phyloP scores from a whole-genome alignment of 2,113 vertebrate species.

The Polypterus bichir region DNA sequence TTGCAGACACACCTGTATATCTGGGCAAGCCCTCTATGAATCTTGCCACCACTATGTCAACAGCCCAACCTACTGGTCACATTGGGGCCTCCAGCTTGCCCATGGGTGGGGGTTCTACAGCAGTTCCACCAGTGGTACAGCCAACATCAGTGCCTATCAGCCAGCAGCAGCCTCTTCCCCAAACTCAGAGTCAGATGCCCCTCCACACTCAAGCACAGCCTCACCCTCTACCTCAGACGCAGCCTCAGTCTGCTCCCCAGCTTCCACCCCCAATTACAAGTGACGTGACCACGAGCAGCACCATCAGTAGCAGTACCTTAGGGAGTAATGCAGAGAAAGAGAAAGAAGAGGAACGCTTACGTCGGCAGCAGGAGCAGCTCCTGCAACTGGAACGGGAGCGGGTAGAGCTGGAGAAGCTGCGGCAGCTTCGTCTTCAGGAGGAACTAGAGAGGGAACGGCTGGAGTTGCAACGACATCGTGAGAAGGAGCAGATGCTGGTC shows the following conservation, averaged over 20 bases:
- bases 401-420: conserved; percentile 84
- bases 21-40: conserved; percentile 62
- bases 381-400: conserved; percentile 85
- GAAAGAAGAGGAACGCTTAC: conserved; percentile 74
- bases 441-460: conserved; percentile 86
- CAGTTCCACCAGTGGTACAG: conserved; percentile 18
- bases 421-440: conserved; percentile 83
- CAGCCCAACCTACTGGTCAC: conserved; percentile 27
- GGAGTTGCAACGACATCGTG: conserved; percentile 83
- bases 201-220: conserved; percentile 35
- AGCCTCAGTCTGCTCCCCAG: conserved; percentile 24
- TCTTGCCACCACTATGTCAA: conserved; percentile 27
- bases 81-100: conserved; percentile 25
- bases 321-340: conserved; percentile 53
- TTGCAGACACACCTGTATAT: conserved; percentile 73
- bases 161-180: conserved; percentile 33
- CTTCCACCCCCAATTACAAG: no score
- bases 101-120: conserved; percentile 25
- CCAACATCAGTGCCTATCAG: conserved; percentile 30
- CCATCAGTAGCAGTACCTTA: conserved; percentile 26
- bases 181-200: conserved; percentile 30
- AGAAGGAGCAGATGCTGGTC: conserved; percentile 90
- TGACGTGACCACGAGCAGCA: conserved; percentile 17
- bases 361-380: conserved; percentile 86
- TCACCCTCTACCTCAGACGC: conserved; percentile 28